phyloP scores from a whole-genome alignment of 2,113 vertebrate genomes.

The Himantopus leucocephalus region DNA sequence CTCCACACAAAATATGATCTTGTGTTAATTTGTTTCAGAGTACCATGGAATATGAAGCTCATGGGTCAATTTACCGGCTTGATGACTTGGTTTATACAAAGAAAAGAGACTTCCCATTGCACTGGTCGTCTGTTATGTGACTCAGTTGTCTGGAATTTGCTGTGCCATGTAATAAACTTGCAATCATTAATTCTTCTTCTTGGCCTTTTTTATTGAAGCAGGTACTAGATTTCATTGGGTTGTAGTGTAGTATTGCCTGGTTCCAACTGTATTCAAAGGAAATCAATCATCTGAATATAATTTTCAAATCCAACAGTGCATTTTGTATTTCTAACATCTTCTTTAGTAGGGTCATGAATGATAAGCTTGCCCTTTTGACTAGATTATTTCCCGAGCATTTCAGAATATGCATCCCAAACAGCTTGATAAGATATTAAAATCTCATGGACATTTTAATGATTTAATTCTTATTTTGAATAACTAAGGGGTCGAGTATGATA shows the following conservation, averaged over 20 bases:
- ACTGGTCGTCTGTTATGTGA: not conserved
- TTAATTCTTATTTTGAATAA: not conserved
- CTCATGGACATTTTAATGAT: not conserved
- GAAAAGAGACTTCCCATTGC: not conserved
- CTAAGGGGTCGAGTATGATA: not conserved
- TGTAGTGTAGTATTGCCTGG: not conserved
- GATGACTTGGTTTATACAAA: not conserved
- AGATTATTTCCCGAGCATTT: not conserved
- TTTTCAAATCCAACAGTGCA: not conserved
- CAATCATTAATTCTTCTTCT: constrained; percentile 19
- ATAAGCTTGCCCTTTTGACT: not conserved
- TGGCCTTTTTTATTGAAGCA: not conserved
- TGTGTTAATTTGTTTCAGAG: constrained; percentile 54
- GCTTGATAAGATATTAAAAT: not conserved
- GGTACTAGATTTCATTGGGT: not conserved
- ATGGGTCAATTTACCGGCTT: not conserved
- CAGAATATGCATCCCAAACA: not conserved
- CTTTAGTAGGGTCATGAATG: not conserved
- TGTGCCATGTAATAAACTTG: constrained; percentile 64
- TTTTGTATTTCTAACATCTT: not conserved
- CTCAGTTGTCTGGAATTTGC: constrained; percentile 4
- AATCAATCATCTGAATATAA: not conserved
- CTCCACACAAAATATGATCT: not conserved
- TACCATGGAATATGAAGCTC: constrained; percentile 34
- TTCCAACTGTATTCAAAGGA: not conserved